These are phyloP conservation scores for Aphelocoma californica DNA, from an alignment of 2,797 vertebrate species.

Conservation along the genomic window DNA sequence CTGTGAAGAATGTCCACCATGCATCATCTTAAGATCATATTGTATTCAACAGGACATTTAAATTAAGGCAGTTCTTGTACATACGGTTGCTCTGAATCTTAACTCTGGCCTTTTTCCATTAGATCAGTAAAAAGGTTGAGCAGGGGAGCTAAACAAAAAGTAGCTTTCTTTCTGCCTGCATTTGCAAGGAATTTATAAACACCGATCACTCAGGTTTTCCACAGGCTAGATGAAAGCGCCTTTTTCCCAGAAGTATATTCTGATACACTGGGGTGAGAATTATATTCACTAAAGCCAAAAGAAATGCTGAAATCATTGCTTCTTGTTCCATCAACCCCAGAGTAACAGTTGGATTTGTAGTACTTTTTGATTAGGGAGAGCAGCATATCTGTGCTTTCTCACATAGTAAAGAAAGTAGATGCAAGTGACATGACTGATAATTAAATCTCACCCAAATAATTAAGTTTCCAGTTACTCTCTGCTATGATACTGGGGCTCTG, in stretches of 20 bases:
- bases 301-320: background rate
- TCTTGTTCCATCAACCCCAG: background rate
- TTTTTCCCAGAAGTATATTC: background rate
- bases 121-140: background rate
- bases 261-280: background rate
- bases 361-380: background rate
- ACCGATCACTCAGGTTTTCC: background rate
- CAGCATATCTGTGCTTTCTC: background rate
- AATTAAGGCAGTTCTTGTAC: conserved; percentile 5
- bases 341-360: background rate
- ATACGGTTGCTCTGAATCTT: background rate
- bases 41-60: background rate
- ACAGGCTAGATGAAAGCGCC: background rate
- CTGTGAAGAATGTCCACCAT: conserved; percentile 43
- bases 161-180: background rate
- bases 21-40: conserved; percentile 32
- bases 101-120: background rate
- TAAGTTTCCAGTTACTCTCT: background rate
- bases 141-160: background rate
- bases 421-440: background rate
- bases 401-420: background rate
- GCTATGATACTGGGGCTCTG: background rate
- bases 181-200: background rate
- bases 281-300: background rate
- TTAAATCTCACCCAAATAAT: background rate